Evolutionary conservation across 1,140 invertebrate genomes (phyloP).

Genomic region (Drosophila bocki): DNA sequence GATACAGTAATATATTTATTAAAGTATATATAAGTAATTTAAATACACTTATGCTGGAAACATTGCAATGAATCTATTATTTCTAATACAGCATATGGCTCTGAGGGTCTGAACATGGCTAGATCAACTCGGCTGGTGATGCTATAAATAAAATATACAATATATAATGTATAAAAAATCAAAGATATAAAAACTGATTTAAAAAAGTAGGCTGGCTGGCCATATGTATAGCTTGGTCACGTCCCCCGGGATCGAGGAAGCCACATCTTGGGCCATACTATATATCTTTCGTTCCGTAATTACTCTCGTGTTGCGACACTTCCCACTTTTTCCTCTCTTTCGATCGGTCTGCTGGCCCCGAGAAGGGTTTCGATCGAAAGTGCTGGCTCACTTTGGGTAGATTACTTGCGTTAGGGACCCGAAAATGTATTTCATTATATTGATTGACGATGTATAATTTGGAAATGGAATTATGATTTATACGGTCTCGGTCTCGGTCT

Average conservation of each 20-base stretch:
- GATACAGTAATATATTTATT: background rate
- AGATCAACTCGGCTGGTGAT: too few relatives aligned
- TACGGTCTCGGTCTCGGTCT: conserved; percentile 49
- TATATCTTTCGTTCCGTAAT: conserved; percentile 31
- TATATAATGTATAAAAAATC: background rate
- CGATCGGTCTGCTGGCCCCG: background rate
- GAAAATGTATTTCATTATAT: conserved; percentile 72
- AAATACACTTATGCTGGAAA: too few relatives aligned
- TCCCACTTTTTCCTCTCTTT: conserved; percentile 1
- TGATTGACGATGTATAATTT: conserved; percentile 82
- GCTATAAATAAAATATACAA: too few relatives aligned
- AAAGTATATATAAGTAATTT: background rate
- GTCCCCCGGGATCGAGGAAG: conserved; percentile 9
- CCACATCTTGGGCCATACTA: background rate
- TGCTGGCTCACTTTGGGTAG: conserved; percentile 69
- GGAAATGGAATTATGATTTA: conserved; percentile 79
- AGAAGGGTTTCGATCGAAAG: conserved; percentile 59
- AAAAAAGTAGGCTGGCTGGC: background rate
- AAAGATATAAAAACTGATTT: background rate
- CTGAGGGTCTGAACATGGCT: too few relatives aligned
- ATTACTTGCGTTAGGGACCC: conserved; percentile 55
- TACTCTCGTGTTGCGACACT: conserved; percentile 42
- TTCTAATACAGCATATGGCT: background rate
- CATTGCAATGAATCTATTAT: background rate
- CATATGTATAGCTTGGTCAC: conserved; percentile 18